Percentiles rank a stretch among this genome's conserved stretches.
These are phyloP conservation scores for Beris chalybata DNA, from an alignment of 2,888 invertebrate genomes.

Conservation along the genomic window DNA sequence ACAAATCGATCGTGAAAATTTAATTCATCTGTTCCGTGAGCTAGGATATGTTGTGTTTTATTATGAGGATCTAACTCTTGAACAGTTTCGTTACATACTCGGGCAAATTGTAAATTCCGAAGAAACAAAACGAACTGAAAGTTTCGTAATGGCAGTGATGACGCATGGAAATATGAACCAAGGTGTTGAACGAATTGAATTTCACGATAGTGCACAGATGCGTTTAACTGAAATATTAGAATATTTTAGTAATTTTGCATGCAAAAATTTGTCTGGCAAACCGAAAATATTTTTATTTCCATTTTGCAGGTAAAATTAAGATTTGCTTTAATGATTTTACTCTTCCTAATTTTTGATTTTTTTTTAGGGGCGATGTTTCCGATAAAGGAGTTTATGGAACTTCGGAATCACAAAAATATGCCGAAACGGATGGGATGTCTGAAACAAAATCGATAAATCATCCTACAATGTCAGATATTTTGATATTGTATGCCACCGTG, in stretches of 20 bases:
- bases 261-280: slow-evolving; percentile 60
- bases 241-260: slow-evolving; percentile 62
- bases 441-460: not conserved
- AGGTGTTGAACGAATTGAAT: slow-evolving; percentile 61
- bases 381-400: slow-evolving; percentile 49
- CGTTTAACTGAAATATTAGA: slow-evolving; percentile 61
- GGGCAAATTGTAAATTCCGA: slow-evolving; percentile 55
- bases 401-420: slow-evolving; percentile 40
- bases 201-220: slow-evolving; percentile 61
- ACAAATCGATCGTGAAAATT: slow-evolving; percentile 62
- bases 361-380: slow-evolving; percentile 48
- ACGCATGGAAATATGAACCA: slow-evolving; percentile 65
- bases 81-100: slow-evolving; percentile 56
- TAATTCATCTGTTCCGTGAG: slow-evolving; percentile 63
- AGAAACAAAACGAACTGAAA: slow-evolving; percentile 59
- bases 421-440: slow-evolving; percentile 43
- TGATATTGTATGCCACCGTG: slow-evolving; percentile 68
- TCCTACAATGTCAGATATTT: slow-evolving; percentile 61
- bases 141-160: slow-evolving; percentile 67
- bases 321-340: slow-evolving; percentile 12
- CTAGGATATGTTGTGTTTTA: slow-evolving; percentile 60
- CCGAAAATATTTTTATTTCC: slow-evolving; percentile 77
- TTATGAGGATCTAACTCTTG: slow-evolving; percentile 46
- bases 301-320: slow-evolving; percentile 60
- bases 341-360: not conserved